Conservation (phyloP, 2,113 vertebrate genomes). For the Copsychus sechellarum region DNA sequence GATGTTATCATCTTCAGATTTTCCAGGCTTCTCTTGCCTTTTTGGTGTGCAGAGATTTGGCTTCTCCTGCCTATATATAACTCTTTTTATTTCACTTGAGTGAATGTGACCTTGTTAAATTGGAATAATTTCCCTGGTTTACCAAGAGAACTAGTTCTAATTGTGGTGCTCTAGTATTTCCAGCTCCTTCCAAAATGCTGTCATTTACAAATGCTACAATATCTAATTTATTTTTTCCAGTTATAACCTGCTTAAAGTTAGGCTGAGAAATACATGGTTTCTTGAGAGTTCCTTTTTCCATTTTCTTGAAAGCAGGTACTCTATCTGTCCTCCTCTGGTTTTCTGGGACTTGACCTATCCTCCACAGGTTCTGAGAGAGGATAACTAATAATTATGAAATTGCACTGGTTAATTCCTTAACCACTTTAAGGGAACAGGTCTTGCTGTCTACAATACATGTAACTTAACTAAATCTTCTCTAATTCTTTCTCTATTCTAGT, state of each 20-base stretch:
- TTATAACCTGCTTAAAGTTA: background rate
- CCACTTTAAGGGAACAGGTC: background rate
- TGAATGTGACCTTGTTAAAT: background rate
- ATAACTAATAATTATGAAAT: slow-evolving; percentile 17
- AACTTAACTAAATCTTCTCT: slow-evolving; percentile 10
- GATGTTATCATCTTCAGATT: slow-evolving; percentile 9
- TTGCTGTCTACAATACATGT: background rate
- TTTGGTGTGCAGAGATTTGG: background rate
- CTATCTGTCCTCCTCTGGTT: background rate
- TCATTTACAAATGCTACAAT: background rate
- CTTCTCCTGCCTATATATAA: background rate
- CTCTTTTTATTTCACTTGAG: background rate
- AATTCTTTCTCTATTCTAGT: background rate
- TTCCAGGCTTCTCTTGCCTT: slow-evolving; percentile 3
- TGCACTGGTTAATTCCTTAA: slow-evolving; percentile 20
- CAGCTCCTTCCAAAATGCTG: background rate
- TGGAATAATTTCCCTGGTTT: background rate
- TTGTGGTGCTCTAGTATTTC: background rate
- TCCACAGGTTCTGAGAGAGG: background rate
- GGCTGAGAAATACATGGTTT: background rate
- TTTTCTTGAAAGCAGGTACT: background rate
- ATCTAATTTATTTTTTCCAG: background rate
- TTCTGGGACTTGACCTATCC: background rate
- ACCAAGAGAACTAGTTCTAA: background rate
- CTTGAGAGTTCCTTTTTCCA: background rate